Percentiles rank a stretch among this genome's conserved stretches.
Conservation (phyloP, 2,888 invertebrate species). For the Meta bourneti region DNA sequence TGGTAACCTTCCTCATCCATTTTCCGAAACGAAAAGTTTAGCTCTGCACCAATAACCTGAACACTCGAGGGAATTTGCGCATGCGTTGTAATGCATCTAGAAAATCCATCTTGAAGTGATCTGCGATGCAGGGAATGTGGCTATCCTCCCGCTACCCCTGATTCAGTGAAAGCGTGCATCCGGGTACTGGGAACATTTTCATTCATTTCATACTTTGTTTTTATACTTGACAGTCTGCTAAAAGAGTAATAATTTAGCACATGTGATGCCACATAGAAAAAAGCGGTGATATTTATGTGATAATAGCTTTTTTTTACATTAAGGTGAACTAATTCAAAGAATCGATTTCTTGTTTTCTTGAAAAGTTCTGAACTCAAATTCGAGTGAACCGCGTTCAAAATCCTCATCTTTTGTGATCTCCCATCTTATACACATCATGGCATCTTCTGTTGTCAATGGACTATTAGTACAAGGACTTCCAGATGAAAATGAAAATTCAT, state of each 20-base stretch:
- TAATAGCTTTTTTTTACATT: not conserved
- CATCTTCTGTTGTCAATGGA: slow-evolving; percentile 70
- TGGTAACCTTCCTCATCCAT: too few relatives aligned
- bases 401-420: slow-evolving; percentile 30
- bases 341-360: slow-evolving; percentile 18
- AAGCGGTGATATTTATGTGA: slow-evolving; percentile 23
- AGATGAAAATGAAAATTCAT: slow-evolving; percentile 73
- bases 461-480: slow-evolving; percentile 64
- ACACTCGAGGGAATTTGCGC: slow-evolving; percentile 3
- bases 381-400: not conserved
- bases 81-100: slow-evolving; percentile 10
- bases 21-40: too few relatives aligned
- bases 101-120: slow-evolving; percentile 30
- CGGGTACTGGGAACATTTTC: slow-evolving; percentile 55
- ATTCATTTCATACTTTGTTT: slow-evolving; percentile 67
- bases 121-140: slow-evolving; percentile 45
- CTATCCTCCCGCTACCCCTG: slow-evolving; percentile 42
- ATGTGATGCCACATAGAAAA: slow-evolving; percentile 18
- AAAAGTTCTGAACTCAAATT: not conserved
- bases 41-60: too few relatives aligned
- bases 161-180: slow-evolving; percentile 65
- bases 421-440: slow-evolving; percentile 55
- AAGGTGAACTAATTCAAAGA: not conserved
- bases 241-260: slow-evolving; percentile 18
- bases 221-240: slow-evolving; percentile 62